Conservation (phyloP, 2,113 vertebrate species). For the Sinocyclocheilus rhinocerous region DNA sequence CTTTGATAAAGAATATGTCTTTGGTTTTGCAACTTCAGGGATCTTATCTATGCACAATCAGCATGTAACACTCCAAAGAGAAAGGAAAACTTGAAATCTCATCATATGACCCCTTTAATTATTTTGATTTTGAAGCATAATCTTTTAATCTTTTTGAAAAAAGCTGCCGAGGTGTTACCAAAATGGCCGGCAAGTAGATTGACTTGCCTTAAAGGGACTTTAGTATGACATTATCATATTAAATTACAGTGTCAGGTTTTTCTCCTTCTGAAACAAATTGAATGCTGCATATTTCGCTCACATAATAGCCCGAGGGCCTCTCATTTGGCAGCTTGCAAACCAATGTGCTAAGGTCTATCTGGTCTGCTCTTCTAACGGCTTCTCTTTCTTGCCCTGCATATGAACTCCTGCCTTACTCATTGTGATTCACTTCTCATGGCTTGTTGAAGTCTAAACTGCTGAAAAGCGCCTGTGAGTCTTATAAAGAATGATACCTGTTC, state of each 20-base stretch:
- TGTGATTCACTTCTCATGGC: slow-evolving; percentile 46
- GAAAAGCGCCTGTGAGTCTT: slow-evolving; percentile 33
- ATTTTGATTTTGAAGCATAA: not conserved
- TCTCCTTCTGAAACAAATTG: slow-evolving; percentile 38
- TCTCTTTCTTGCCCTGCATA: slow-evolving; percentile 45
- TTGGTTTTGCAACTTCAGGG: no score
- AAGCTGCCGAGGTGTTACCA: not conserved
- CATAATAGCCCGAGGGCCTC: slow-evolving; percentile 43
- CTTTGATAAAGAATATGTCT: no score
- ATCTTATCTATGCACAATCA: no score
- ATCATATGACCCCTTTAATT: no score
- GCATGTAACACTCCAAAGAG: no score
- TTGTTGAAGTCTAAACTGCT: slow-evolving; percentile 44
- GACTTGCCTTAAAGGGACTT: slow-evolving; percentile 24
- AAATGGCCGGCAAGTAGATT: not conserved
- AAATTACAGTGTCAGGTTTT: slow-evolving; percentile 43
- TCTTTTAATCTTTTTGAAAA: not conserved
- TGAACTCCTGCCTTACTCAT: slow-evolving; percentile 49
- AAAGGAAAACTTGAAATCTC: no score
- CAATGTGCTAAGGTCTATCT: slow-evolving; percentile 26
- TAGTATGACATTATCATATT: slow-evolving; percentile 22
- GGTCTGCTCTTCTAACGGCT: slow-evolving; percentile 33
- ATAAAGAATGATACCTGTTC: slow-evolving; percentile 26
- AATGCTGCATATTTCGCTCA: slow-evolving; percentile 26
- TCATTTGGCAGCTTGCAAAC: slow-evolving; percentile 45